Conservation (phyloP, 2,888 invertebrate genomes). For the Drosophila hawaiiensis region DNA sequence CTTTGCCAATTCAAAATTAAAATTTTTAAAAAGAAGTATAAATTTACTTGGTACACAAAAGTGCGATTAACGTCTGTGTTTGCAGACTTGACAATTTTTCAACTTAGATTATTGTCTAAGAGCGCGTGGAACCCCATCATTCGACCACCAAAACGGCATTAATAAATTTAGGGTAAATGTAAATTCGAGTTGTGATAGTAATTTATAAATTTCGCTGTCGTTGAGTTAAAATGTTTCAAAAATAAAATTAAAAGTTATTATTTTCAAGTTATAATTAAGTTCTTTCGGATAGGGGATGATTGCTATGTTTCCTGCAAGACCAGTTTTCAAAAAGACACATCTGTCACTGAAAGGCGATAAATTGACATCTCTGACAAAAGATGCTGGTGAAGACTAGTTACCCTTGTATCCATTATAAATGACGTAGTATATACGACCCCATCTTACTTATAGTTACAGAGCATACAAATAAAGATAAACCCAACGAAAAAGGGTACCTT, state of each 20-base stretch:
- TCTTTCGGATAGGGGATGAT: background rate
- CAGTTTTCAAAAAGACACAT: background rate
- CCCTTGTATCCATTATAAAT: background rate
- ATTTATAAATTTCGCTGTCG: background rate
- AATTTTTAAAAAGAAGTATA: background rate
- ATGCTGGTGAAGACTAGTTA: background rate
- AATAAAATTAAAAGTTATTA: background rate
- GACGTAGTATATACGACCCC: background rate
- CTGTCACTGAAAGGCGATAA: background rate
- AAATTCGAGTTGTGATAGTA: background rate
- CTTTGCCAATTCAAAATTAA: background rate
- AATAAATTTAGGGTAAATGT: background rate
- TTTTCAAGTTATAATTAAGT: background rate
- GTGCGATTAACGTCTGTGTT: background rate
- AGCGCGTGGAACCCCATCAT: background rate
- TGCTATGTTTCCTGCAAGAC: no score
- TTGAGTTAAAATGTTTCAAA: background rate
- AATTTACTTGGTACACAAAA: background rate
- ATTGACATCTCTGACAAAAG: background rate
- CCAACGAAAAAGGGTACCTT: slow-evolving; percentile 41
- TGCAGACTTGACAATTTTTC: background rate
- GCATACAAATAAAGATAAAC: slow-evolving; percentile 19
- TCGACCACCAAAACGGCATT: background rate
- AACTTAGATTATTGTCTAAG: background rate
- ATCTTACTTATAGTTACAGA: background rate